Conservation (phyloP, 2,888 invertebrate genomes). For the Tipula confusa region DNA sequence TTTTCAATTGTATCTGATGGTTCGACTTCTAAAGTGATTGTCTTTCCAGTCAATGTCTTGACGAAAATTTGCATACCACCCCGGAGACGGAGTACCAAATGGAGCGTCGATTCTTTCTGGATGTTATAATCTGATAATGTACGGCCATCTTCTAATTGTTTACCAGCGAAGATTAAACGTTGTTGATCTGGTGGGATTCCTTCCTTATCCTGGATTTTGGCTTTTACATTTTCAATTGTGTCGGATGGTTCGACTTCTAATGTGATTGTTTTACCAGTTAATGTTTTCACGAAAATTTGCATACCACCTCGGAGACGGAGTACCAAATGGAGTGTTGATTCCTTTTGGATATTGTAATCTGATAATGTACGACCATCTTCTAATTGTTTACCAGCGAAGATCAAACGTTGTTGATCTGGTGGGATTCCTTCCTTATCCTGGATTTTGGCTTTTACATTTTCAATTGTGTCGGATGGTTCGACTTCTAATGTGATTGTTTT, state of each 20-base stretch:
- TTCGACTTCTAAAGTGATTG: constrained; percentile 88
- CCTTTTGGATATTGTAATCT: constrained; percentile 92
- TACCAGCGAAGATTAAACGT: constrained; percentile 89
- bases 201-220: constrained; percentile 88
- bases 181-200: constrained; percentile 84
- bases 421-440: constrained; percentile 90
- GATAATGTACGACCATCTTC: constrained; percentile 90
- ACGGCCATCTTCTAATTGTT: constrained; percentile 92
- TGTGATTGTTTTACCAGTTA: constrained; percentile 93
- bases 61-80: constrained; percentile 99
- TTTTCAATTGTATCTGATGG: constrained; percentile 92
- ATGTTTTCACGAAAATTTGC: constrained; percentile 97
- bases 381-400: constrained; percentile 90
- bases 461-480: constrained; percentile 88
- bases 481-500: constrained; percentile 91
- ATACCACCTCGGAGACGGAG: constrained; percentile 91
- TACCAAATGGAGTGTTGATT: constrained; percentile 91
- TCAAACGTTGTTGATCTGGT: constrained; percentile 84
- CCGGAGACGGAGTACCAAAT: constrained; percentile 80
- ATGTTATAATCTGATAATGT: constrained; percentile 93
- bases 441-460: constrained; percentile 92
- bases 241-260: constrained; percentile 90
- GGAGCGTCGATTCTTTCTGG: constrained; percentile 89
- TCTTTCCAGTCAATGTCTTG: constrained; percentile 89
- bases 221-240: constrained; percentile 93